Conservation (phyloP, 2,113 vertebrate species). For the Brevimyrus niger region DNA sequence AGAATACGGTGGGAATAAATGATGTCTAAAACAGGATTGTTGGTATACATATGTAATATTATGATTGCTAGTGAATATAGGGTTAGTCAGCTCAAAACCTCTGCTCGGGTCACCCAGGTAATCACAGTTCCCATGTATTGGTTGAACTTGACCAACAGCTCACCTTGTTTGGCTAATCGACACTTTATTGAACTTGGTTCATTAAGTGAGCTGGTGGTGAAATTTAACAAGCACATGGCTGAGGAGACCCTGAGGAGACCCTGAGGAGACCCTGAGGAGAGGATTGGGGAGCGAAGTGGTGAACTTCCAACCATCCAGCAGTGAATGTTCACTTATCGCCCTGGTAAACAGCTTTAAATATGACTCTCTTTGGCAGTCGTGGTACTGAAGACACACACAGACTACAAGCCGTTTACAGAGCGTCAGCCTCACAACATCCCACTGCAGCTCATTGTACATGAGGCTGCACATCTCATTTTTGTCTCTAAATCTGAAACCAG, state of each 20-base stretch:
- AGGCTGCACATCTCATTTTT: not conserved
- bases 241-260: no score
- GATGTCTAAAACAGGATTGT: not conserved
- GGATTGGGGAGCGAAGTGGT: no score
- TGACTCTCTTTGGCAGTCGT: not conserved
- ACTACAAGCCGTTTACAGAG: not conserved
- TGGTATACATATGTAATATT: not conserved
- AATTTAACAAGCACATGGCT: not conserved
- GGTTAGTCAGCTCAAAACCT: not conserved
- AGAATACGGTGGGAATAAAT: no score
- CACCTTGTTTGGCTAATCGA: not conserved
- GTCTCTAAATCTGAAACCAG: not conserved
- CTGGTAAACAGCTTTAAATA: not conserved
- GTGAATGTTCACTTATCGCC: not conserved
- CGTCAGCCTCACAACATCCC: not conserved
- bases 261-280: not conserved
- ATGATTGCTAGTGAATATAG: not conserved
- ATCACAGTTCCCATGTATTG: not conserved
- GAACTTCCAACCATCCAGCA: not conserved
- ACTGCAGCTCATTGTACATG: not conserved
- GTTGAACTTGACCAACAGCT: not conserved
- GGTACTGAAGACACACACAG: not conserved
- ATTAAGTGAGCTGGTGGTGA: not conserved
- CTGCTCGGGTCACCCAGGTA: not conserved
- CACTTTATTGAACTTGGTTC: not conserved